Conservation (phyloP, 2,797 vertebrate species). For the Lutjanus campechanus region DNA sequence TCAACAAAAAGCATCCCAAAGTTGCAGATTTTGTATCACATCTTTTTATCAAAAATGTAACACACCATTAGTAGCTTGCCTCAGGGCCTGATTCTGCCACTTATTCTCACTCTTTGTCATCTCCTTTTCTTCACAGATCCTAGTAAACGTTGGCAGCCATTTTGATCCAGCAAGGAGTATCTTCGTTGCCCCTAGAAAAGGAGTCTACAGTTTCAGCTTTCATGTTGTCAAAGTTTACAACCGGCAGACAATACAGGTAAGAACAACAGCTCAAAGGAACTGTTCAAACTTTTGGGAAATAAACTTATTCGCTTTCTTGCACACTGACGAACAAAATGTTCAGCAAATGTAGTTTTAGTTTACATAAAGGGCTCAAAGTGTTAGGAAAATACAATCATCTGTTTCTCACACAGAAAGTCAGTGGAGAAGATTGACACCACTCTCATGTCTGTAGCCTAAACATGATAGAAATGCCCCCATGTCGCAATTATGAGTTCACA, state of each 20-base stretch:
- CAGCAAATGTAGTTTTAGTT: too few species aligned
- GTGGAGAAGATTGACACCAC: too few species aligned
- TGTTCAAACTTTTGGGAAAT: too few species aligned
- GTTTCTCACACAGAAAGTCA: too few species aligned
- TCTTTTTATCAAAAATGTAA: background rate
- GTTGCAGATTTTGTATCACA: background rate
- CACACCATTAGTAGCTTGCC: background rate
- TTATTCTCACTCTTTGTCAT: background rate
- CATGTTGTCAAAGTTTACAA: conserved; percentile 90
- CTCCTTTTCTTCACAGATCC: conserved; percentile 69
- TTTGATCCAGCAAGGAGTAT: conserved; percentile 86
- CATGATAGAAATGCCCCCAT: too few species aligned
- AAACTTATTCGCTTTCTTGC: too few species aligned
- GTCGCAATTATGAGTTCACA: too few species aligned
- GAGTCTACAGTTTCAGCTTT: conserved; percentile 89
- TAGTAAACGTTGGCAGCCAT: conserved; percentile 87
- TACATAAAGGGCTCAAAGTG: too few species aligned
- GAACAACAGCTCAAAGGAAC: background rate
- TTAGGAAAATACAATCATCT: too few species aligned
- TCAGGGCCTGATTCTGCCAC: background rate
- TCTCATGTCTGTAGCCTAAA: too few species aligned
- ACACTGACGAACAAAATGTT: too few species aligned
- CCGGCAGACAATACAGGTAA: conserved; percentile 87
- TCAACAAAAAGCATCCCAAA: background rate
- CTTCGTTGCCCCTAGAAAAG: conserved; percentile 86